Percentiles rank a stretch among this genome's conserved stretches.
Evolutionary conservation across 2,888 invertebrate species (phyloP).

Genomic region (Eudasyphora cyanicolor): DNA sequence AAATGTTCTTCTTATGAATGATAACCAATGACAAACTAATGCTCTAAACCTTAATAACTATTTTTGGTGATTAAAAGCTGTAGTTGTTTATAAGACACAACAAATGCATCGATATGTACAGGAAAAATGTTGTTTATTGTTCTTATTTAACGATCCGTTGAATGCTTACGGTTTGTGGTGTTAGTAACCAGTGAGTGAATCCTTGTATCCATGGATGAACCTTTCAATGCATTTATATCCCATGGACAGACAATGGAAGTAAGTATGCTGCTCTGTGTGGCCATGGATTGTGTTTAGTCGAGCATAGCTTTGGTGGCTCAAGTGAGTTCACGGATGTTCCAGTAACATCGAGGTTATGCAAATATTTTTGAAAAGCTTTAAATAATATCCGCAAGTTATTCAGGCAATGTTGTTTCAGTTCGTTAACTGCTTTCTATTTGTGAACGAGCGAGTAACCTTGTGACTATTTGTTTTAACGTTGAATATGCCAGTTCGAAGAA

Average conservation of each 20-base stretch:
- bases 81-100: too few species aligned
- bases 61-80: too few species aligned
- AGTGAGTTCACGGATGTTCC: background rate
- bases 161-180: too few species aligned
- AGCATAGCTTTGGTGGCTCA: background rate
- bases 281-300: constrained; percentile 12
- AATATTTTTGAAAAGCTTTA: constrained; percentile 41
- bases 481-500: too few species aligned
- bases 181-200: background rate
- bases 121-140: too few species aligned
- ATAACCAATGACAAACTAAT: too few species aligned
- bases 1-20: too few species aligned
- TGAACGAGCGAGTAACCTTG: background rate
- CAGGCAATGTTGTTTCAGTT: constrained; percentile 36
- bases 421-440: constrained; percentile 25
- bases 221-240: constrained; percentile 29
- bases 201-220: background rate
- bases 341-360: constrained; percentile 43
- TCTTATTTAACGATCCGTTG: too few species aligned
- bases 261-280: background rate
- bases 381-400: constrained; percentile 44
- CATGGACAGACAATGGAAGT: background rate
- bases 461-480: too few species aligned
- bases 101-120: too few species aligned
- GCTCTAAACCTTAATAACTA: too few species aligned